Percentiles rank a stretch among this genome's conserved stretches.
These are phyloP conservation scores for Monodelphis domestica DNA, from an alignment of 2,797 vertebrate genomes.

Conservation along the genomic window DNA sequence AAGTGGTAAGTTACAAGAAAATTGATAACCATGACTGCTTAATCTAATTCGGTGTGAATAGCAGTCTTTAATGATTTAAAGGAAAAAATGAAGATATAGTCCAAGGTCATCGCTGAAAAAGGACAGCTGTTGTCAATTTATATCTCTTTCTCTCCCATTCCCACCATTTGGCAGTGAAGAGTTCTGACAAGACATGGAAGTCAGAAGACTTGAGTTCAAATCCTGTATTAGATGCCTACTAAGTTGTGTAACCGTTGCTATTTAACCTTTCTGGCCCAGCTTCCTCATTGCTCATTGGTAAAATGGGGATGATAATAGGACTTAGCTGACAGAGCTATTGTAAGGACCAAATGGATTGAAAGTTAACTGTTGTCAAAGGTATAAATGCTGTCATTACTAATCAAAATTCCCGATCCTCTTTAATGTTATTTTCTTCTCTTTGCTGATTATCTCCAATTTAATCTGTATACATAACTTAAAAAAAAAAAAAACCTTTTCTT, in stretches of 20 bases:
- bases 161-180: too few relatives aligned
- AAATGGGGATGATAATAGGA: neutral
- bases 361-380: neutral
- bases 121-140: neutral
- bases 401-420: neutral
- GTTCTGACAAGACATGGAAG: too few relatives aligned
- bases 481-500: too few relatives aligned
- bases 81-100: neutral
- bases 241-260: neutral
- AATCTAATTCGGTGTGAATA: neutral
- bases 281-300: neutral
- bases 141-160: too few relatives aligned
- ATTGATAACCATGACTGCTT: neutral
- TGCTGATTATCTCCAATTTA: neutral
- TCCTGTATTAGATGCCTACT: neutral
- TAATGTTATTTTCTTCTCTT: neutral
- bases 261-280: neutral
- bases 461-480: too few relatives aligned
- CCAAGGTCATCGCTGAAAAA: neutral
- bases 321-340: neutral
- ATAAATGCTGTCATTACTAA: neutral
- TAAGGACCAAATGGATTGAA: neutral
- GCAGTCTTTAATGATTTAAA: neutral
- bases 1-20: slow-evolving; percentile 4
- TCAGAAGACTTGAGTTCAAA: too few relatives aligned